Evolutionary conservation across 1,140 invertebrate genomes (phyloP).

Genomic region (Homalodisca vitripennis): DNA sequence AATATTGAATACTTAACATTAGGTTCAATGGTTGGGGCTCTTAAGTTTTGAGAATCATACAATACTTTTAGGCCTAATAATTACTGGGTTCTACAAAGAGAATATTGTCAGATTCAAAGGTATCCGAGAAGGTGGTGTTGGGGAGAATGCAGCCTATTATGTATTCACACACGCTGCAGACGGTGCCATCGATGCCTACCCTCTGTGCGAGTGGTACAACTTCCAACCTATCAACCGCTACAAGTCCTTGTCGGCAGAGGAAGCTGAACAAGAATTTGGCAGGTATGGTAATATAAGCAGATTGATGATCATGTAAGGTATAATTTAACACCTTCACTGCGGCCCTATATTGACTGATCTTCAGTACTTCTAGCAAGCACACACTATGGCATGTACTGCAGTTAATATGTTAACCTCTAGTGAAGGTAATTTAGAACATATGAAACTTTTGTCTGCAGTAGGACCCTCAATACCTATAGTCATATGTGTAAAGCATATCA

Average conservation of each 20-base stretch:
- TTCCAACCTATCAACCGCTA: constrained; percentile 88
- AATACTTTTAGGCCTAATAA: no score
- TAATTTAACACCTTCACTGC: not conserved
- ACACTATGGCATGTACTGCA: no score
- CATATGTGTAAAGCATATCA: no score
- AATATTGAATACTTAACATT: no score
- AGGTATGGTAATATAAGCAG: constrained; percentile 50
- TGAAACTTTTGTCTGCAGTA: no score
- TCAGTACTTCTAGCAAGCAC: no score
- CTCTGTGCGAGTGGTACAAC: constrained; percentile 93
- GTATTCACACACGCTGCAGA: constrained; percentile 94
- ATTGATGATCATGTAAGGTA: not conserved
- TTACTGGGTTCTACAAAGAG: not conserved
- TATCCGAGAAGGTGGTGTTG: constrained; percentile 88
- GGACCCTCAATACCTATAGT: no score
- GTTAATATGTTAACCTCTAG: no score
- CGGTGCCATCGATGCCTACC: constrained; percentile 93
- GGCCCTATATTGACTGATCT: no score
- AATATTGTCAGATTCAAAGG: constrained; percentile 84
- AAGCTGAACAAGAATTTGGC: constrained; percentile 95
- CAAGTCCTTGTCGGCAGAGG: constrained; percentile 91
- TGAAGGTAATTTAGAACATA: no score
- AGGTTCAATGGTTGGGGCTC: no score
- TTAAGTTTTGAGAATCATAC: no score
- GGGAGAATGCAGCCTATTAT: constrained; percentile 94